Conservation (phyloP, 2,113 vertebrate genomes). For the Xiphophorus maculatus region DNA sequence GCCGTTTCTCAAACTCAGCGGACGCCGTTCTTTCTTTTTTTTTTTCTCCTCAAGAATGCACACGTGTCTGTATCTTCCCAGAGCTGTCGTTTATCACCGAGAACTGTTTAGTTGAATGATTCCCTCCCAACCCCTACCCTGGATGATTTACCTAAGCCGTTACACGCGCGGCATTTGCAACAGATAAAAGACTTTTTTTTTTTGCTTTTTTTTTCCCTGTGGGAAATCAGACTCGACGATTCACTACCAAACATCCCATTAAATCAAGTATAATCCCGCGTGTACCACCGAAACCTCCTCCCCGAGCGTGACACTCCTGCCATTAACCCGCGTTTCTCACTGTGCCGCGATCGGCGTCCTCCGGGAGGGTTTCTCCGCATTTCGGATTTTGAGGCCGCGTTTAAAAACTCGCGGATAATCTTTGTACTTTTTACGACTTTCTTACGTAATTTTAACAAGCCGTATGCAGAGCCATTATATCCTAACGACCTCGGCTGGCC, state of each 20-base stretch:
- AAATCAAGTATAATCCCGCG: conserved; percentile 67
- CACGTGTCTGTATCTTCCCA: conserved; percentile 67
- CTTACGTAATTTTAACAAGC: conserved; percentile 26
- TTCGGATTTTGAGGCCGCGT: background rate
- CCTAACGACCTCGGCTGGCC: conserved; percentile 19
- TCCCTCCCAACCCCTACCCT: background rate
- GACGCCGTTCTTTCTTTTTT: conserved; percentile 3
- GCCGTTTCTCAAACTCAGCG: conserved; percentile 57
- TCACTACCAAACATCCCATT: conserved; percentile 60
- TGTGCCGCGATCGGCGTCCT: conserved; percentile 33
- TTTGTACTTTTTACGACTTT: conserved; percentile 5
- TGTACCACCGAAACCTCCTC: conserved; percentile 53
- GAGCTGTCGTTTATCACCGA: conserved; percentile 67
- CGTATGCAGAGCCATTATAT: conserved; percentile 8
- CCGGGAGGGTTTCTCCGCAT: background rate
- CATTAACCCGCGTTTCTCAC: conserved; percentile 47
- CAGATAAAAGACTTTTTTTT: conserved; percentile 33
- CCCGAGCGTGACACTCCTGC: conserved; percentile 50
- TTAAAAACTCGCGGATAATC: conserved; percentile 8
- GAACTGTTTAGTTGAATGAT: conserved; percentile 77
- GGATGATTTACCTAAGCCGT: conserved; percentile 67
- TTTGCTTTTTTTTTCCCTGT: conserved; percentile 50
- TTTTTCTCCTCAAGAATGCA: background rate
- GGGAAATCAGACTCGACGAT: conserved; percentile 77
- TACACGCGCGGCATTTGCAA: conserved; percentile 70